Conservation (phyloP, 2,888 invertebrate genomes). For the Onchidella celtica region DNA sequence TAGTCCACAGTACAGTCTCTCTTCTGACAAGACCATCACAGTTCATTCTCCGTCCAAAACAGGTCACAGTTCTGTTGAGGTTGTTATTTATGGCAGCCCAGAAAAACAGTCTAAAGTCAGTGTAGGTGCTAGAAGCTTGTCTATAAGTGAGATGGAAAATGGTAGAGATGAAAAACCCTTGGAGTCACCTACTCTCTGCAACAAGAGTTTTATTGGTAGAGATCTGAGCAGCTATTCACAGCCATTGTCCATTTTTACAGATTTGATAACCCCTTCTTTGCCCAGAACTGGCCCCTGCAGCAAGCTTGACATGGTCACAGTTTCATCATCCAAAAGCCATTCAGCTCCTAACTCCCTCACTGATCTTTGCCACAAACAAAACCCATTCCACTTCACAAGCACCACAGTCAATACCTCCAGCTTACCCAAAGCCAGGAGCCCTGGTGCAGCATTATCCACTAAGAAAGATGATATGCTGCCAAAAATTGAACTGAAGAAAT, state of each 20-base stretch:
- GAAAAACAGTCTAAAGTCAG: neutral
- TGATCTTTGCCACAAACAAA: neutral
- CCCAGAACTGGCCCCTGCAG: too few species aligned
- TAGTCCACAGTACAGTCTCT: neutral
- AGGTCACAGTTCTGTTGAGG: neutral
- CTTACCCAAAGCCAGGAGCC: neutral
- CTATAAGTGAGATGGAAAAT: neutral
- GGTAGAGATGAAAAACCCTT: neutral
- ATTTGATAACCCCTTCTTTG: too few species aligned
- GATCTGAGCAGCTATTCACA: neutral
- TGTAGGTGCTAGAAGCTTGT: neutral
- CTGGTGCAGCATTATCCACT: neutral
- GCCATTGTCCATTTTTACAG: neutral
- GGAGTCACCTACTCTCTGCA: neutral
- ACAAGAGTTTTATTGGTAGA: neutral
- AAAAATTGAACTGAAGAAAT: constrained; percentile 66
- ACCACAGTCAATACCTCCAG: neutral
- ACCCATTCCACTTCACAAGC: neutral
- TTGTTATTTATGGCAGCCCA: constrained; percentile 8
- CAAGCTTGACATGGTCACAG: too few species aligned
- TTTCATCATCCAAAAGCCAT: neutral
- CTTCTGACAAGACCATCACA: constrained; percentile 10
- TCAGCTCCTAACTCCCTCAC: constrained; percentile 3
- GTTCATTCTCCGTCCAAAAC: neutral
- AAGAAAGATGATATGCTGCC: neutral